Conservation (phyloP, 2,888 invertebrate genomes). For the Lepidocyrtoides sp. region DNA sequence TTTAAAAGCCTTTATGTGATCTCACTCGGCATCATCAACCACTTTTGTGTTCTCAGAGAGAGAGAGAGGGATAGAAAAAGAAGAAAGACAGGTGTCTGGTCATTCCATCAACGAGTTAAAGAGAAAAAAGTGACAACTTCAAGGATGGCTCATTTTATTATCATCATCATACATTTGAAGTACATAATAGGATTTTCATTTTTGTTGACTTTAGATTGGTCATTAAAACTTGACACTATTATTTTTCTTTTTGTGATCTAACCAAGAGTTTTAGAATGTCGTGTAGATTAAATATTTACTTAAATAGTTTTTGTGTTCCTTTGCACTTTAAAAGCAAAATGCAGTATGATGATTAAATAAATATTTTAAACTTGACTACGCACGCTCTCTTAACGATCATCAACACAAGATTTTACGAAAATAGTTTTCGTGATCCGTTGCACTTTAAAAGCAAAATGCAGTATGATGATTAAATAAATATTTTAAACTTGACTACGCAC, state of each 20-base stretch:
- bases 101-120: slow-evolving; percentile 66
- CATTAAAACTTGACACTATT: slow-evolving; percentile 33
- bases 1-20: slow-evolving; percentile 14
- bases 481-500: background rate
- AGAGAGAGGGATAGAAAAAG: slow-evolving; percentile 33
- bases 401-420: too few species aligned
- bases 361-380: background rate
- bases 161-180: background rate
- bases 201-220: slow-evolving; percentile 34
- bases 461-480: background rate
- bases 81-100: slow-evolving; percentile 78
- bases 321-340: background rate
- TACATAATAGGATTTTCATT: slow-evolving; percentile 53
- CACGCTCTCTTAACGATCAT: background rate
- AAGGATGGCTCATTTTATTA: slow-evolving; percentile 70
- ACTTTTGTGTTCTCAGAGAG: background rate
- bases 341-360: background rate
- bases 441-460: background rate
- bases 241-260: too few species aligned
- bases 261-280: too few species aligned
- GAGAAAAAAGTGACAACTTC: slow-evolving; percentile 72
- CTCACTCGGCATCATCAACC: background rate
- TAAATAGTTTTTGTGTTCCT: too few species aligned
- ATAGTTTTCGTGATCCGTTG: too few species aligned
- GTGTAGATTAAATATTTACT: too few species aligned